These are phyloP conservation scores for Notothenia rossii DNA, from an alignment of 2,113 vertebrate species.

Conservation along the genomic window DNA sequence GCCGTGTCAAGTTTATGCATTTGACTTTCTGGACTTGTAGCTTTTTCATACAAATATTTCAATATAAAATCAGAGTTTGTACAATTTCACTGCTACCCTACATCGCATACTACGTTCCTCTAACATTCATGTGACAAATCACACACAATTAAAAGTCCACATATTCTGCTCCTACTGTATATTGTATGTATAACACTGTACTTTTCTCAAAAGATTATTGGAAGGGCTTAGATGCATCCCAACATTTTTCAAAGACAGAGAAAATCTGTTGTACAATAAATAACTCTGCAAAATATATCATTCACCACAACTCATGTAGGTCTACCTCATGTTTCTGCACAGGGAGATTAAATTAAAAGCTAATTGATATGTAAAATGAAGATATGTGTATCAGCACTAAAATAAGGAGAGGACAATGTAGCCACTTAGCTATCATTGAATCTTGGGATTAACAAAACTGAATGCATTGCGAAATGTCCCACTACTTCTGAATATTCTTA, in stretches of 20 bases:
- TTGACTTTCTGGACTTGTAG: constrained; percentile 64
- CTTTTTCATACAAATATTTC: constrained; percentile 68
- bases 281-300: not conserved
- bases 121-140: constrained; percentile 68
- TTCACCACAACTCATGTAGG: constrained; percentile 2
- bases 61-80: constrained; percentile 76
- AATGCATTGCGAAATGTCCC: constrained; percentile 11
- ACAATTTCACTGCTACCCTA: constrained; percentile 69
- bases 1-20: constrained; percentile 56
- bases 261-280: not conserved
- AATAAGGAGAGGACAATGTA: constrained; percentile 1
- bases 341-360: constrained; percentile 14
- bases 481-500: constrained; percentile 18
- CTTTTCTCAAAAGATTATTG: constrained; percentile 25
- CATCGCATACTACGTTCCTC: constrained; percentile 64
- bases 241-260: constrained; percentile 25
- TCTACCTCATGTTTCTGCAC: constrained; percentile 7
- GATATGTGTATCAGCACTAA: constrained; percentile 15
- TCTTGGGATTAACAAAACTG: constrained; percentile 27
- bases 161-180: constrained; percentile 50
- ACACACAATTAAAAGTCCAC: constrained; percentile 59
- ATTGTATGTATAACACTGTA: constrained; percentile 47
- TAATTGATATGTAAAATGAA: constrained; percentile 27
- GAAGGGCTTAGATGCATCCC: constrained; percentile 29
- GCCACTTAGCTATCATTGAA: not conserved